These are phyloP conservation scores for Leuciscus waleckii DNA, from an alignment of 2,797 vertebrate species.

Conservation along the genomic window DNA sequence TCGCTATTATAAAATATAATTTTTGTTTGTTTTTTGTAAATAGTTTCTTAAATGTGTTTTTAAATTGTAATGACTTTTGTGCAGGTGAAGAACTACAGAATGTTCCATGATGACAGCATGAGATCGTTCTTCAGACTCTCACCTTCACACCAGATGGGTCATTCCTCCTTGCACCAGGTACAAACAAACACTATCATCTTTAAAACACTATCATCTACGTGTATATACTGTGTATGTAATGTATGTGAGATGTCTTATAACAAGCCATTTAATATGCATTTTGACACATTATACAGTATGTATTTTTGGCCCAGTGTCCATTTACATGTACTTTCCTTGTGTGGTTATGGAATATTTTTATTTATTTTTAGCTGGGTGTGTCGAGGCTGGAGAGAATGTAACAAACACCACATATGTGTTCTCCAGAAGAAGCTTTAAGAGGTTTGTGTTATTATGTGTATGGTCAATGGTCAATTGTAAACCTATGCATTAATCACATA, in stretches of 20 bases:
- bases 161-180: slow-evolving; percentile 91
- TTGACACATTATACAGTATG: not conserved
- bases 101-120: slow-evolving; percentile 99
- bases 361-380: slow-evolving; percentile 87
- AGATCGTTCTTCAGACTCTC: slow-evolving; percentile 94
- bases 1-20: not conserved
- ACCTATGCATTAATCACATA: not conserved
- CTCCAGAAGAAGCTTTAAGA: slow-evolving; percentile 92
- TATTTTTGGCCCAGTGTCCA: not conserved
- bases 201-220: not conserved
- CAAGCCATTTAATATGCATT: not conserved
- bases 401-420: slow-evolving; percentile 95
- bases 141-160: slow-evolving; percentile 96
- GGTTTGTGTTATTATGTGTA: slow-evolving; percentile 72
- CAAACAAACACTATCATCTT: no score
- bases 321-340: not conserved
- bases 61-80: not conserved
- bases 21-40: no score
- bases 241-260: not conserved
- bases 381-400: slow-evolving; percentile 92
- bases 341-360: not conserved
- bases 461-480: not conserved
- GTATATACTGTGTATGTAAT: not conserved
- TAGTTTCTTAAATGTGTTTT: not conserved
- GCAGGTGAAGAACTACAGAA: slow-evolving; percentile 89